A percentile compares a stretch with the other conserved stretches of the same genome.
Evolutionary conservation across 2,888 invertebrate genomes (phyloP).

Genomic region (Dugesia japonica): DNA sequence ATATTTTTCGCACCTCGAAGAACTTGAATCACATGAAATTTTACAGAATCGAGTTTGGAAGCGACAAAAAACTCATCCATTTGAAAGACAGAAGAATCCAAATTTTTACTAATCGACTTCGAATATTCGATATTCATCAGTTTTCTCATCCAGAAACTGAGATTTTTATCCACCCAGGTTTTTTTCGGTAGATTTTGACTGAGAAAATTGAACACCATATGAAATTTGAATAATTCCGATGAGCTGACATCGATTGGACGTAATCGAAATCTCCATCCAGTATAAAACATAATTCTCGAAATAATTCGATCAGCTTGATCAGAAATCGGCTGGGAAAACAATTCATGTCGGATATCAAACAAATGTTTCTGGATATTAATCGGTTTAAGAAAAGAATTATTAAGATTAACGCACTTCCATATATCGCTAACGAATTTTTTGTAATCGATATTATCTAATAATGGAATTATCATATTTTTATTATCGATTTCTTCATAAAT

Average conservation of each 20-base stretch:
- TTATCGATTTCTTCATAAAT: not conserved
- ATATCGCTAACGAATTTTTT: not conserved
- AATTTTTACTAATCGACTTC: not conserved
- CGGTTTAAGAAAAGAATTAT: not conserved
- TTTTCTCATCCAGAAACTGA: constrained; percentile 9
- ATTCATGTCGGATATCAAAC: not conserved
- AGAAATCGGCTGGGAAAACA: not conserved
- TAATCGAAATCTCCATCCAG: not conserved
- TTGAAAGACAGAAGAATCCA: not conserved
- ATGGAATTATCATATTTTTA: not conserved
- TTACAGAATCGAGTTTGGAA: not conserved
- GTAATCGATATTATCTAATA: constrained; percentile 1
- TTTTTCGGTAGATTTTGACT: not conserved
- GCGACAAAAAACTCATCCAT: not conserved
- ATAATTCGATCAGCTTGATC: not conserved
- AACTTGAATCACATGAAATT: constrained; percentile 4
- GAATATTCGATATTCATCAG: not conserved
- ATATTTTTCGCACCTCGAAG: constrained; percentile 1
- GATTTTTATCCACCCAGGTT: not conserved
- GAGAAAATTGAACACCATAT: not conserved
- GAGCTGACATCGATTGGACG: not conserved
- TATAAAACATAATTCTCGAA: not conserved
- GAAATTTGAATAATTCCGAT: constrained; percentile 4
- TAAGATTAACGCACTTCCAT: not conserved
- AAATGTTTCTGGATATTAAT: not conserved